These are phyloP conservation scores for Malurus cyaneus DNA, from an alignment of 2,113 vertebrate genomes.

Conservation along the genomic window DNA sequence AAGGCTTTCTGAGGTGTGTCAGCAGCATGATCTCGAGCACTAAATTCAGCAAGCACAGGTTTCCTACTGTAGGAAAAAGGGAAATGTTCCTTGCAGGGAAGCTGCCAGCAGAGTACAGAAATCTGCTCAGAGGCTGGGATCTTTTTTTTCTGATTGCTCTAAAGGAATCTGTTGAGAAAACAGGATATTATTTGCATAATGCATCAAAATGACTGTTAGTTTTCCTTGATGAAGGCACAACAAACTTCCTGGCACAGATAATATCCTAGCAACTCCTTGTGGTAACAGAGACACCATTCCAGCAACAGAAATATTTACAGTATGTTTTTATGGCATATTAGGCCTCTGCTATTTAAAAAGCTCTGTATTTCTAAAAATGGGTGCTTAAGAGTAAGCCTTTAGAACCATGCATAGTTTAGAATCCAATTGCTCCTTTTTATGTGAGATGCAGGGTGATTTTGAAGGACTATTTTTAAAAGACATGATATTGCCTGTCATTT, in stretches of 20 bases:
- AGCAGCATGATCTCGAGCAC: background rate
- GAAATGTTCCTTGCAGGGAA: background rate
- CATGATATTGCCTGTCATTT: background rate
- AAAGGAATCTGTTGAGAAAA: conserved; percentile 26
- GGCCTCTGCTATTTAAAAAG: conserved; percentile 19
- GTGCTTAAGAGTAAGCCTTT: background rate
- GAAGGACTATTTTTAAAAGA: background rate
- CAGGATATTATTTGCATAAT: conserved; percentile 14
- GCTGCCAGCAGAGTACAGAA: background rate
- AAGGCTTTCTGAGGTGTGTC: background rate
- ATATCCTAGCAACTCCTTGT: conserved; percentile 67
- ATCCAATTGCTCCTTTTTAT: background rate
- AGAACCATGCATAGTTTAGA: background rate
- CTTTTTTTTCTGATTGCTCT: background rate
- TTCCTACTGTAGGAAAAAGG: background rate
- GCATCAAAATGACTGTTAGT: conserved; percentile 26
- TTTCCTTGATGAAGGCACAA: conserved; percentile 37
- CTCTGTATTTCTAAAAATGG: conserved; percentile 48
- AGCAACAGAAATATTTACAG: conserved; percentile 63
- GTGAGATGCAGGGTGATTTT: background rate
- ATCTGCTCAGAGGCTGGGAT: background rate
- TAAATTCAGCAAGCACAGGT: background rate
- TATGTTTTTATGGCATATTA: conserved; percentile 38
- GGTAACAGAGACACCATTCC: conserved; percentile 22
- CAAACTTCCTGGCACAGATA: conserved; percentile 57